A percentile compares a stretch with the other conserved stretches of the same genome.
Conservation (phyloP, 2,888 invertebrate genomes). For the Amiota minor region DNA sequence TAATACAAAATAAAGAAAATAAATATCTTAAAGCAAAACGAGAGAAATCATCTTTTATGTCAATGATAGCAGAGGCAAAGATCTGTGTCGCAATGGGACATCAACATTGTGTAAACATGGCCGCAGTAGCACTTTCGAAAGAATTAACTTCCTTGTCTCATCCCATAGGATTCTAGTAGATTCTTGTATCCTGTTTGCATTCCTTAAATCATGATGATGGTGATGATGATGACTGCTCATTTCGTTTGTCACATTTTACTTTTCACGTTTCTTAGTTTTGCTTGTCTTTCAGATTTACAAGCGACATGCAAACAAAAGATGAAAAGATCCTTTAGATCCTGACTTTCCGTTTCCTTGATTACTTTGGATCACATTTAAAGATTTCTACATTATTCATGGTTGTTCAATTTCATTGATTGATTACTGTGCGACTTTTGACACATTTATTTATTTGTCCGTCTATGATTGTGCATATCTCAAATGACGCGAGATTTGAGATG, state of each 20-base stretch:
- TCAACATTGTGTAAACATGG: constrained; percentile 62
- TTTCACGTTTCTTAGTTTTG: constrained; percentile 1
- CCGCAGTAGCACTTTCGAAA: constrained; percentile 24
- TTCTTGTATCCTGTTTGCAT: no score
- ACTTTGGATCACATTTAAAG: constrained; percentile 36
- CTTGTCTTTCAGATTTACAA: constrained; percentile 25
- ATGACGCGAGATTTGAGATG: background rate
- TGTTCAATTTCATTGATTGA: constrained; percentile 66
- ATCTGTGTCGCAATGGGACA: constrained; percentile 3
- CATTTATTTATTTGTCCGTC: constrained; percentile 31
- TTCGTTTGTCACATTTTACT: constrained; percentile 42
- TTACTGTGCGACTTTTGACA: constrained; percentile 71
- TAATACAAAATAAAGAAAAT: no score
- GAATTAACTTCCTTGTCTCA: background rate
- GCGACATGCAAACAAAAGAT: constrained; percentile 2
- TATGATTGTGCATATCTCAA: constrained; percentile 5
- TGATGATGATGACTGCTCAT: constrained; percentile 42
- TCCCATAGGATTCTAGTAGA: no score
- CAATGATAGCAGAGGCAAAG: background rate
- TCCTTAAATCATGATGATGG: background rate
- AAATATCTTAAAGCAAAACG: no score
- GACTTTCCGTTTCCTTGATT: constrained; percentile 40
- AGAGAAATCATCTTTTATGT: background rate
- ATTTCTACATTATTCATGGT: constrained; percentile 47
- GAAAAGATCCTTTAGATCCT: constrained; percentile 41